Percentiles rank a stretch among this genome's conserved stretches.
These are phyloP conservation scores for Murina feae DNA, from an alignment of 2,113 vertebrate species.

Conservation along the genomic window DNA sequence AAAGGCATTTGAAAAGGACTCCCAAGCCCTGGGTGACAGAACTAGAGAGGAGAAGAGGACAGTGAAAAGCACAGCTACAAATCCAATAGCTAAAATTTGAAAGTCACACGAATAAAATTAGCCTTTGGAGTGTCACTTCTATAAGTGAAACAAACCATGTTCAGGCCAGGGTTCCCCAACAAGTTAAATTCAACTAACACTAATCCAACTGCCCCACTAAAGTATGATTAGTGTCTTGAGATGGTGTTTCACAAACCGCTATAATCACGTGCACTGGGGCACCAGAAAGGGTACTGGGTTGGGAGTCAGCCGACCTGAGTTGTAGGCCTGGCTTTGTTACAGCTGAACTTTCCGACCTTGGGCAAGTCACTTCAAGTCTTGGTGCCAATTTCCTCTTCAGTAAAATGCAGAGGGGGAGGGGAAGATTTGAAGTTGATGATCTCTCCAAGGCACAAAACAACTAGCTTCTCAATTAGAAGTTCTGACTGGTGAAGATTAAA, in stretches of 20 bases:
- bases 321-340: conserved; percentile 57
- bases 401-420: neutral
- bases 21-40: neutral
- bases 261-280: neutral
- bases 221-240: neutral
- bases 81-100: neutral
- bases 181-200: neutral
- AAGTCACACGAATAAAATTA: neutral
- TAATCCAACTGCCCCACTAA: neutral
- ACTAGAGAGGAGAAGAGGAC: neutral
- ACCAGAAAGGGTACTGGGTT: conserved; percentile 47
- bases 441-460: conserved; percentile 3
- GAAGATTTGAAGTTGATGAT: neutral
- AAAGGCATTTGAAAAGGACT: conserved; percentile 52
- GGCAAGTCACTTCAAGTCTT: conserved; percentile 45
- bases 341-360: conserved; percentile 61
- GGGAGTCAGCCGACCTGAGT: conserved; percentile 39
- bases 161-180: neutral
- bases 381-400: conserved; percentile 53
- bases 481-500: conserved; percentile 37
- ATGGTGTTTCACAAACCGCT: conserved; percentile 27
- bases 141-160: neutral
- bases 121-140: neutral
- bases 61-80: neutral
- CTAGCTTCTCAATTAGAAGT: conserved; percentile 15